Conservation (phyloP, 2,113 vertebrate species). For the Ophiodon elongatus region DNA sequence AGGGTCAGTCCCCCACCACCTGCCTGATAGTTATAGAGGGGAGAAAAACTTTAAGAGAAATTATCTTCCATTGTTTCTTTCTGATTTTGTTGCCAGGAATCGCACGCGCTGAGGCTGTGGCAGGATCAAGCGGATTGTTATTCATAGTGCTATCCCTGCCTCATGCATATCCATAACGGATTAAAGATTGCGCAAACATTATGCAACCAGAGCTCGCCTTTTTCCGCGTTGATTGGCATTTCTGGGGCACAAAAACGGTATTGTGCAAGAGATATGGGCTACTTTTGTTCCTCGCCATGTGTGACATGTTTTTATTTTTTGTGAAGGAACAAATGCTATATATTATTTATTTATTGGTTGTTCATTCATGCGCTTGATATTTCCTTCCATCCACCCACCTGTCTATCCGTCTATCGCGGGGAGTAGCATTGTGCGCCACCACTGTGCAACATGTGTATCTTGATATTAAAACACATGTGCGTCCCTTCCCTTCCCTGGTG, state of each 20-base stretch:
- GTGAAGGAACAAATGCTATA: neutral
- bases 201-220: slow-evolving; percentile 57
- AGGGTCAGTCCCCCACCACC: neutral
- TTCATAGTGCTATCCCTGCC: slow-evolving; percentile 52
- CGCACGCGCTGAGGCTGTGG: slow-evolving; percentile 46
- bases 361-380: neutral
- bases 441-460: slow-evolving; percentile 11
- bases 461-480: slow-evolving; percentile 10
- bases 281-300: neutral
- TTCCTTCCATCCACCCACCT: neutral
- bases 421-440: neutral
- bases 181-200: slow-evolving; percentile 71
- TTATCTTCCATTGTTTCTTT: slow-evolving; percentile 36
- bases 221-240: slow-evolving; percentile 65
- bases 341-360: slow-evolving; percentile 1
- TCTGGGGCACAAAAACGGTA: slow-evolving; percentile 63
- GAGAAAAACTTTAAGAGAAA: neutral
- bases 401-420: neutral
- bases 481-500: neutral
- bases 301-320: slow-evolving; percentile 12
- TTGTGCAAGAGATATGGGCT: slow-evolving; percentile 32
- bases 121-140: slow-evolving; percentile 49
- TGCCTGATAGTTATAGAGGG: neutral
- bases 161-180: slow-evolving; percentile 73
- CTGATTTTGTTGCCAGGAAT: slow-evolving; percentile 31